Evolutionary conservation across 2,888 invertebrate genomes (phyloP).

Genomic region (Entomobrya multifasciata): DNA sequence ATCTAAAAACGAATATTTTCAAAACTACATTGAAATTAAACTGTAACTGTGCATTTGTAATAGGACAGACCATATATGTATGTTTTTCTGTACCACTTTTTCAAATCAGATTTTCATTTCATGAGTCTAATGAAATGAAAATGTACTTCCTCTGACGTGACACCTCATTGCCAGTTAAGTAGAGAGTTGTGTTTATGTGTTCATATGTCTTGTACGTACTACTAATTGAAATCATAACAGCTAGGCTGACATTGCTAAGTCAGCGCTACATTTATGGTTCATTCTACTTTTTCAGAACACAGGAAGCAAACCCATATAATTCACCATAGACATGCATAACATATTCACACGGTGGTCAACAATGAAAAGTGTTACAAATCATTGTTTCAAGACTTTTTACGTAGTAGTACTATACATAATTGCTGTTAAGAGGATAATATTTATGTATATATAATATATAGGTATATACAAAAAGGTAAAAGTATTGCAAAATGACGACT

Average conservation of each 20-base stretch:
- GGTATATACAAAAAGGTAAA: no score
- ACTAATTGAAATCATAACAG: no score
- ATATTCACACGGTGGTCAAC: conserved; percentile 49
- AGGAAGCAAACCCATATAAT: conserved; percentile 32
- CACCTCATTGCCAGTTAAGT: background rate
- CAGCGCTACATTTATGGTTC: background rate
- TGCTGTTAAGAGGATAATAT: no score
- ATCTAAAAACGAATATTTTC: no score
- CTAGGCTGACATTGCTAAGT: no score
- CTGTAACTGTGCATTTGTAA: no score
- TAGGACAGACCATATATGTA: no score
- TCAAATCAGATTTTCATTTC: conserved; percentile 39
- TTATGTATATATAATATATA: no score
- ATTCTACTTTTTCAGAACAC: conserved; percentile 17
- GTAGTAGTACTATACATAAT: no score
- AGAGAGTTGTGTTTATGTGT: background rate
- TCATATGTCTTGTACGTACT: no score
- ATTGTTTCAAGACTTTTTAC: conserved; percentile 30
- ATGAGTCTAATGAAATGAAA: conserved; percentile 1
- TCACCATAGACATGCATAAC: conserved; percentile 32
- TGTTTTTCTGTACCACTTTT: conserved; percentile 2
- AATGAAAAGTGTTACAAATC: conserved; percentile 61
- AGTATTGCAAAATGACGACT: no score
- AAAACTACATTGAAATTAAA: no score
- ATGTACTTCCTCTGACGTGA: background rate